phyloP scores from a whole-genome alignment of 64 coral and sea anemone species.

The Cladopsammia gracilis region DNA sequence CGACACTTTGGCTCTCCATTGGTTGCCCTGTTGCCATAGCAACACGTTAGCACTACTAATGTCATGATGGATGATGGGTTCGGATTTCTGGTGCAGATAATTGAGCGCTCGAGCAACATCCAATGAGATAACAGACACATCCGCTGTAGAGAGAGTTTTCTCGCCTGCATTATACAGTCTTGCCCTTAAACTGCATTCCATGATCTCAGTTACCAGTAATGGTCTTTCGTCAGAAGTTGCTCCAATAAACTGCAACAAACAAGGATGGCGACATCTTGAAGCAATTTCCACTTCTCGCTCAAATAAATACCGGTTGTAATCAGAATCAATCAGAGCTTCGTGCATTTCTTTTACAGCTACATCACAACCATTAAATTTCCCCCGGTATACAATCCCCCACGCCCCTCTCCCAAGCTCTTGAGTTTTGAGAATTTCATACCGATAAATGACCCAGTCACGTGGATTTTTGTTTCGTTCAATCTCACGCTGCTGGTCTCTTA shows the following conservation, averaged over 20 bases:
- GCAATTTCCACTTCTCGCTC: conserved; percentile 73
- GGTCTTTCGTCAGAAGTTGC: conserved; percentile 64
- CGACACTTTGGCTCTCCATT: conserved; percentile 68
- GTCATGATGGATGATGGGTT: conserved; percentile 74
- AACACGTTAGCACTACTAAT: conserved; percentile 75
- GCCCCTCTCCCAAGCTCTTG: conserved; percentile 34
- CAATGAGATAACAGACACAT: conserved; percentile 18
- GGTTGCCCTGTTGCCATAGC: conserved; percentile 26
- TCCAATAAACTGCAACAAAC: conserved; percentile 82
- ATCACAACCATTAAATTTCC: conserved; percentile 37
- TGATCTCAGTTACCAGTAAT: conserved; percentile 64
- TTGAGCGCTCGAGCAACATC: conserved; percentile 58
- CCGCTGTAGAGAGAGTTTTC: not conserved
- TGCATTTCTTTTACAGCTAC: conserved; percentile 74
- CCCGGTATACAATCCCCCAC: conserved; percentile 52
- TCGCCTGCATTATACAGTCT: not conserved
- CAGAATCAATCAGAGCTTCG: not conserved
- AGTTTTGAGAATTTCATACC: conserved; percentile 9
- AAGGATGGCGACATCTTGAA: conserved; percentile 70
- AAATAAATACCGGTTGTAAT: conserved; percentile 8
- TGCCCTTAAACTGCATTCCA: conserved; percentile 58
- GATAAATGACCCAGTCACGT: conserved; percentile 42
- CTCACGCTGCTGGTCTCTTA: no score
- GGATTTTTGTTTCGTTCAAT: no score
- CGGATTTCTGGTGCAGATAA: conserved; percentile 46